Evolutionary conservation across 2,888 invertebrate species (phyloP), one percentile per base, ranked within the genome.

Genomic region (Imbricaverruca yamaguchii): DNA sequence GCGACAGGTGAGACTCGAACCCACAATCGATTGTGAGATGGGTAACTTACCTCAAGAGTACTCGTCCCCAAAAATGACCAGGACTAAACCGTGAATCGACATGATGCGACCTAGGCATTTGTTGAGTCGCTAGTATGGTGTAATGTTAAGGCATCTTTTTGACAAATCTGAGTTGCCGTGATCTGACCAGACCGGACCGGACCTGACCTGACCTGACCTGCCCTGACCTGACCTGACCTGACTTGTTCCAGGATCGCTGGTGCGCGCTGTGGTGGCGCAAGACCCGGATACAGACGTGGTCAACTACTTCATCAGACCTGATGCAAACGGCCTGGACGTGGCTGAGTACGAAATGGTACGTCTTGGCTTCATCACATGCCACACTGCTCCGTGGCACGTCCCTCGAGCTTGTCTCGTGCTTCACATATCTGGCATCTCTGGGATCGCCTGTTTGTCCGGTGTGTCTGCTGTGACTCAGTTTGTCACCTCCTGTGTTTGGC

Each of bases 301-400:
- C 79, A 79, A 25, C 25, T 79, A 79, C 25, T 79, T 79, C 79
- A 79, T 79, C 23, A n/a, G 59, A 18, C 23, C 59, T 11, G 80
- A 82, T 18, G 23, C 56, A 12, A 25, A 39, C 23, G 56, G 9
- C 23, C 79, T 15, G 53, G 53, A 55, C 55, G 55, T 53, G 4
- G 74, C 53, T 53, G 74, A 74, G 74, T 74, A 55, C 55, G 53
- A 74, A 55, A 74, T 74, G 74, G 74, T 74, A 55, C 18, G 74
- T 69, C 18, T 4, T 12, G 9, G 53, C 61, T 39, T 4, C 39
- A 39, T 39, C 39, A 39, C 39, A 39, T 39, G 39, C 4, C 4
- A 4, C 39, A 39, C 4, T 39, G 39, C 1, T 39, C 39, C 39
- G 39, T 39, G 39, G 39, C 39, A 39, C 39, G 39, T 39, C 39